phyloP scores from a whole-genome alignment of 2,888 invertebrate species.

The Pyrrhosoma nymphula region DNA sequence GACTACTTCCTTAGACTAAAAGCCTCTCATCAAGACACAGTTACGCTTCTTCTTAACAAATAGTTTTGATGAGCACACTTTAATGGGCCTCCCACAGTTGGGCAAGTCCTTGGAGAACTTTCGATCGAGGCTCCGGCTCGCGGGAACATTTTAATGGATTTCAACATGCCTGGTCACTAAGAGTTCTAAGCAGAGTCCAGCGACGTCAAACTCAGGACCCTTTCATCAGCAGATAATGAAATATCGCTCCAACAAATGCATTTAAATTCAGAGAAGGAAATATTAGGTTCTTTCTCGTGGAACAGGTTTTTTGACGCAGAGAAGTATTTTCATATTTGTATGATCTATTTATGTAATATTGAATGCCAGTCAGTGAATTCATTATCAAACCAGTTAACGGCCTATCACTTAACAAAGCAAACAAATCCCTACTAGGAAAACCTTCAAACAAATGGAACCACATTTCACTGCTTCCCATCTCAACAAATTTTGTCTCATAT shows the following conservation, averaged over 20 bases:
- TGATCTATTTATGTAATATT: no score
- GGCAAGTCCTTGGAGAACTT: not conserved
- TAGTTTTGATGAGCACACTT: not conserved
- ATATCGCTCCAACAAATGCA: not conserved
- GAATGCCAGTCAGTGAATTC: not conserved
- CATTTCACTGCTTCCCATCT: no score
- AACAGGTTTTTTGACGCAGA: no score
- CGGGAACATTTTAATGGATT: not conserved
- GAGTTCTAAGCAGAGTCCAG: not conserved
- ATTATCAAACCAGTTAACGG: not conserved
- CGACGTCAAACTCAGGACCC: not conserved
- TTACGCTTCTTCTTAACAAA: not conserved
- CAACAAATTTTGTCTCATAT: no score
- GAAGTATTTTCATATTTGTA: no score
- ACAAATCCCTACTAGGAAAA: not conserved
- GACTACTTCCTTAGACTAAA: not conserved
- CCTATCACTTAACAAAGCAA: not conserved
- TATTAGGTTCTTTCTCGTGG: not conserved
- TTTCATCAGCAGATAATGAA: not conserved
- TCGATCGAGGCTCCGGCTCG: not conserved
- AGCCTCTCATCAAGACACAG: not conserved
- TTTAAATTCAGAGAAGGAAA: not conserved
- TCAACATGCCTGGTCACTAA: not conserved
- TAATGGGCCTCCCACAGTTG: not conserved
- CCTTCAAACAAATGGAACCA: no score